Percentiles rank a stretch among this genome's conserved stretches.
Conservation (phyloP, 2,113 vertebrate genomes). For the Syngnathus floridae region DNA sequence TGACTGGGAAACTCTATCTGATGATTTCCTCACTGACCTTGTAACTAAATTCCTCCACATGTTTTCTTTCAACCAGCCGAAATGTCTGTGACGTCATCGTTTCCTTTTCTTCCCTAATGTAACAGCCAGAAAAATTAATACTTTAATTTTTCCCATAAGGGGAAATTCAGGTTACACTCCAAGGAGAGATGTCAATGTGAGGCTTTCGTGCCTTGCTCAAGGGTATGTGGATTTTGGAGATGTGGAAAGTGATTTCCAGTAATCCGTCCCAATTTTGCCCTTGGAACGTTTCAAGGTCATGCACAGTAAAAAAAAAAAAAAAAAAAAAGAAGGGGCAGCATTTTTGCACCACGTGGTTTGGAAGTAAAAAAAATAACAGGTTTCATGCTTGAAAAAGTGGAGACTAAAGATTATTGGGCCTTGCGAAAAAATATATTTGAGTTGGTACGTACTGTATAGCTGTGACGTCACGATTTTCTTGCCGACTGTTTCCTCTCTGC, state of each 20-base stretch:
- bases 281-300: neutral
- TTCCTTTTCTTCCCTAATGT: neutral
- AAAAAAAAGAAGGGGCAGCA: neutral
- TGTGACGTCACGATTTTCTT: neutral
- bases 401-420: neutral
- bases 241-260: neutral
- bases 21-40: slow-evolving; percentile 5
- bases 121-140: neutral
- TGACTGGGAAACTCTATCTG: slow-evolving; percentile 3
- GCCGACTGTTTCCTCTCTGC: neutral
- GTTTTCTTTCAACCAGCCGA: slow-evolving; percentile 2
- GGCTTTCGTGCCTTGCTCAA: neutral
- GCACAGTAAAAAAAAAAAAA: neutral
- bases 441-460: neutral
- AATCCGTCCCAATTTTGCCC: slow-evolving; percentile 2
- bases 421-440: neutral
- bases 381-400: too few relatives aligned
- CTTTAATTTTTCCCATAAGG: neutral
- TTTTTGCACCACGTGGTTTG: neutral
- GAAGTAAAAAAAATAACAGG: too few relatives aligned
- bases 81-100: slow-evolving; percentile 4
- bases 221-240: neutral
- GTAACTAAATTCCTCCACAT: slow-evolving; percentile 1
- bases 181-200: neutral
- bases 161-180: neutral